Conservation (phyloP, 2,113 vertebrate species). For the Indri indri region DNA sequence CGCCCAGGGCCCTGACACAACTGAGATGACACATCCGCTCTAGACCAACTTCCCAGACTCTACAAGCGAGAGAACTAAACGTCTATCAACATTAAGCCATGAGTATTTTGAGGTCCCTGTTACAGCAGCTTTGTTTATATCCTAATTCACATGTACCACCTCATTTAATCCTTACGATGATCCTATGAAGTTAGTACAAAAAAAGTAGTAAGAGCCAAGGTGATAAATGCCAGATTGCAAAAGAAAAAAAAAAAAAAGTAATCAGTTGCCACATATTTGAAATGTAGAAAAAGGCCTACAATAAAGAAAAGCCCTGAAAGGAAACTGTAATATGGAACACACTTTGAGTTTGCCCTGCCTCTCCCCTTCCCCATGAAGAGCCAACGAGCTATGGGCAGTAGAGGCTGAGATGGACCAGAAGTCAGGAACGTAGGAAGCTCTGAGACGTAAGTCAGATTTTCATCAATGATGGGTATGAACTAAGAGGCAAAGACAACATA, state of each 20-base stretch:
- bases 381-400: not conserved
- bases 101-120: not conserved
- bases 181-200: not conserved
- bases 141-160: not conserved
- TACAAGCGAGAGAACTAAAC: not conserved
- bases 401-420: not conserved
- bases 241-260: not conserved
- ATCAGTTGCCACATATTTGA: not conserved
- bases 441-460: not conserved
- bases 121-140: not conserved
- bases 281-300: not conserved
- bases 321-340: rapidly evolving
- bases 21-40: not conserved
- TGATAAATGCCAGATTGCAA: not conserved
- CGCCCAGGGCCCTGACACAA: not conserved
- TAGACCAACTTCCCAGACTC: not conserved
- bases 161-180: not conserved
- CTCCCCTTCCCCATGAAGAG: not conserved
- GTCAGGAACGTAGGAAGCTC: not conserved
- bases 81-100: not conserved
- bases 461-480: too few relatives aligned
- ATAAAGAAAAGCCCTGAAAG: not conserved
- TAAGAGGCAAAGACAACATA: not conserved
- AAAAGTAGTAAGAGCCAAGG: not conserved
- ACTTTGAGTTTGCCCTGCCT: rapidly evolving